These are phyloP conservation scores for Spodoptera litura DNA, from an alignment of 1,140 invertebrate genomes.

Conservation along the genomic window DNA sequence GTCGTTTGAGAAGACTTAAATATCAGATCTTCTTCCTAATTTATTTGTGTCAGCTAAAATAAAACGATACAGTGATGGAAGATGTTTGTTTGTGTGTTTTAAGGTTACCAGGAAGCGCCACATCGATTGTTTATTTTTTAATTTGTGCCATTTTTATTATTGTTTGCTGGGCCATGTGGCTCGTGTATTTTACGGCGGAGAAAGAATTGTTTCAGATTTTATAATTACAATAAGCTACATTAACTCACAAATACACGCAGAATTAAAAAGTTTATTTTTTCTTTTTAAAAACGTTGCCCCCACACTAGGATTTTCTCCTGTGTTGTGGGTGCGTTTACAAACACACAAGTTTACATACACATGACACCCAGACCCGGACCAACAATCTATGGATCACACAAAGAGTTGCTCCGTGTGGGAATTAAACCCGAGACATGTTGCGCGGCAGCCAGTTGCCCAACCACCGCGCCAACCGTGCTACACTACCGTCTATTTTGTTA, in stretches of 20 bases:
- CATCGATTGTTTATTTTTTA: conserved; percentile 3
- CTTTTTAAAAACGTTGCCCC: too few species aligned
- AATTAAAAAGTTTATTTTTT: background rate
- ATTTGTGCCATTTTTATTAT: conserved; percentile 23
- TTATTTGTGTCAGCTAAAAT: conserved; percentile 52
- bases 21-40: conserved; percentile 69
- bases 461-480: too few species aligned
- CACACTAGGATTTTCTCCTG: too few species aligned
- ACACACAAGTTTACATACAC: too few species aligned
- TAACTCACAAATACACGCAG: background rate
- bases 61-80: background rate
- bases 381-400: too few species aligned
- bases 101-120: background rate
- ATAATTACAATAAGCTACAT: background rate
- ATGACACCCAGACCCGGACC: too few species aligned
- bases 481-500: too few species aligned
- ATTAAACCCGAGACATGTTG: too few species aligned
- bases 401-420: too few species aligned
- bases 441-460: too few species aligned
- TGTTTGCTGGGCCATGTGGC: conserved; percentile 21
- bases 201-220: background rate
- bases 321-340: too few species aligned
- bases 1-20: conserved; percentile 65
- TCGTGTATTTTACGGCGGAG: background rate
- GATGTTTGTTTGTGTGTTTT: conserved; percentile 25